phyloP scores from a whole-genome alignment of 2,797 vertebrate genomes.

The Sylvia borin region DNA sequence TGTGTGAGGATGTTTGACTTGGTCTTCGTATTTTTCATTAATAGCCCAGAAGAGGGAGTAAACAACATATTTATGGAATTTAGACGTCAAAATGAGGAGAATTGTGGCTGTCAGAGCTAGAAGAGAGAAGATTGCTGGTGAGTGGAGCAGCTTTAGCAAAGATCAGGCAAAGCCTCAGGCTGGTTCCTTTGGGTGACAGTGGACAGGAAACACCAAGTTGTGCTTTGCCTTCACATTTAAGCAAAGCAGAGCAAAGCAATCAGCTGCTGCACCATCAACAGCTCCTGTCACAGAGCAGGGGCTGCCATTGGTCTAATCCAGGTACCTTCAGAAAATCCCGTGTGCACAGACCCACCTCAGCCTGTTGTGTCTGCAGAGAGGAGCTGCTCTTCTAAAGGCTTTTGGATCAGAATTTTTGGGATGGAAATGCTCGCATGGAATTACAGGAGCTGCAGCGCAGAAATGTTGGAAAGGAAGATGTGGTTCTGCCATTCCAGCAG shows the following conservation, averaged over 20 bases:
- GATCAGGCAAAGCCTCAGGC: background rate
- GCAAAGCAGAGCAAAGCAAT: background rate
- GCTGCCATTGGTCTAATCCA: background rate
- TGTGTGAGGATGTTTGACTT: background rate
- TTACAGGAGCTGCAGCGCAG: fast-evolving
- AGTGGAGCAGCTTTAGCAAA: background rate
- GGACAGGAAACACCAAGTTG: background rate
- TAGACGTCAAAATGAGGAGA: conserved; percentile 46
- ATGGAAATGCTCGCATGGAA: background rate
- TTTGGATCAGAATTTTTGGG: background rate
- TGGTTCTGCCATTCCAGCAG: background rate
- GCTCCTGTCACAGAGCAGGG: background rate
- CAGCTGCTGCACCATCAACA: background rate
- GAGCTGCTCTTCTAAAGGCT: background rate
- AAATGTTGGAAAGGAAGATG: background rate
- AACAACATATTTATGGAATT: conserved; percentile 46
- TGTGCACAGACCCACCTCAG: fast-evolving
- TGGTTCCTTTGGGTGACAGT: background rate
- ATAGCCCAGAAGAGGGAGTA: conserved; percentile 67
- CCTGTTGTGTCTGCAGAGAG: background rate
- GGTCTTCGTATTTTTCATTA: conserved; percentile 54
- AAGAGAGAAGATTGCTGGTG: background rate
- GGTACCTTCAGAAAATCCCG: background rate
- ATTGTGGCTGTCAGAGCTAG: conserved; percentile 12
- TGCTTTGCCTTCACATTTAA: background rate